Evolutionary conservation across 2,113 vertebrate species (phyloP), one percentile per base, ranked within the genome.

Genomic region (Gadus macrocephalus): DNA sequence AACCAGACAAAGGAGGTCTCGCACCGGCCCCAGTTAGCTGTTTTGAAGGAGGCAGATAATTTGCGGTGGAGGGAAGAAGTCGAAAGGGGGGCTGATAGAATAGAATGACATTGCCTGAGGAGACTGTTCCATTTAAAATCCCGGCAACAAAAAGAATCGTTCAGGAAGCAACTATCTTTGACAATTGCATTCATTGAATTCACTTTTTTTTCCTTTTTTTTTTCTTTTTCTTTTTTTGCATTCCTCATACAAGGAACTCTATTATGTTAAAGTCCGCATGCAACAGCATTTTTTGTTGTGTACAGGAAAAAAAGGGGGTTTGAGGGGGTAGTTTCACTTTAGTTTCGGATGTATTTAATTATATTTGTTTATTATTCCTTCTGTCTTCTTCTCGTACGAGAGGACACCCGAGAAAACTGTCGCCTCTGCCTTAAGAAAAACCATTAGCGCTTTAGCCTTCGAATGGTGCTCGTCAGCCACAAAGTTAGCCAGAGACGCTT

Each of bases 1-100:
- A 66, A 75, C 88, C 71, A 70, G 84, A 81, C 79, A 78, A 71
- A 84, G 79, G 42, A 68, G 83, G 74, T 65, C 69, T 42, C 3
- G 55, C 17, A 68, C 76, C 64, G 55, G 83, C 81, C 75, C 78
- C 78, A 86, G 76, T 80, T 66, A 82, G 87, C 79, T 82, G 74
- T 90, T 88, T 88, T 86, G 77, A 86, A 78, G 42, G 68, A 78
- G 78, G 78, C 78, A 89, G 87, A 88, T 85, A 66, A 88, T 89
- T 81, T 83, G 81, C 86, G 88, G 84, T 84, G 82, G 55, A 58
- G 16, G 81, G 81, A 87, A 83, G 82, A 68, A 86, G 69, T 49
- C 42, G 88, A 77, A 80, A 80, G 55, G 66, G 80, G 74, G 73
- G n/a, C 79, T 80, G 73, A 62, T n/a, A 69, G 71, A 71, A 78